Percentiles rank a stretch among this genome's conserved stretches.
These are phyloP conservation scores for Bradypodion ventrale DNA, from an alignment of 2,797 vertebrate species.

Conservation along the genomic window DNA sequence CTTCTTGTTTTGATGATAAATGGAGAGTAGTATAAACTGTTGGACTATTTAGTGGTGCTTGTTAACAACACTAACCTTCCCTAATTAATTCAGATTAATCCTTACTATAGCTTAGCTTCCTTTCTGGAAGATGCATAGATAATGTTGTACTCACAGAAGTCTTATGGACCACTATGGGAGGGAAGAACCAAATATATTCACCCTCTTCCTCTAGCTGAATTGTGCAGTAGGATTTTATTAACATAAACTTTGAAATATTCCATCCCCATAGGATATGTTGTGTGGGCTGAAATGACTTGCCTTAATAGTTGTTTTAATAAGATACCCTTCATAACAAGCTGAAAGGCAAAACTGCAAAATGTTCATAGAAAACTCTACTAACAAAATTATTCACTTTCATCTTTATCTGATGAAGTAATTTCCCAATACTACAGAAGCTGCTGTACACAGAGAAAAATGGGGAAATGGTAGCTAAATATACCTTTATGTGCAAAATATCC, in stretches of 20 bases:
- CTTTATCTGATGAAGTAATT: conserved; percentile 79
- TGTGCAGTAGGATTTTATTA: conserved; percentile 73
- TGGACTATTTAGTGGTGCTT: conserved; percentile 70
- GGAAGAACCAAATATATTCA: conserved; percentile 25
- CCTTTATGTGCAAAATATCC: too few relatives aligned
- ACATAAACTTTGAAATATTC: conserved; percentile 71
- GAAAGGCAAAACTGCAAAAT: conserved; percentile 75
- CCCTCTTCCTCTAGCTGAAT: conserved; percentile 50
- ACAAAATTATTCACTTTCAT: conserved; percentile 78
- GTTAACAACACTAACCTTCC: conserved; percentile 73
- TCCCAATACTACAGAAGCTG: conserved; percentile 65
- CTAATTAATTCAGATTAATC: conserved; percentile 76
- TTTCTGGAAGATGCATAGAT: conserved; percentile 74
- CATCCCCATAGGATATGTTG: conserved; percentile 70
- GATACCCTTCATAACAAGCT: conserved; percentile 74
- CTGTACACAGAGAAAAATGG: too few relatives aligned
- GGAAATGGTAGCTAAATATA: too few relatives aligned
- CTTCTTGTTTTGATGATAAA: conserved; percentile 68
- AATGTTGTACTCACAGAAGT: conserved; percentile 63
- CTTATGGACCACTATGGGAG: conserved; percentile 54
- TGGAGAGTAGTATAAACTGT: conserved; percentile 66
- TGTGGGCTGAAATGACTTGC: conserved; percentile 72
- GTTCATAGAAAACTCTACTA: conserved; percentile 74
- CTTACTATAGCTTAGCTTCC: conserved; percentile 53
- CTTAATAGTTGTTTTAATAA: conserved; percentile 80